Conservation (phyloP, 2,888 invertebrate genomes). For the Cantharis nigra region DNA sequence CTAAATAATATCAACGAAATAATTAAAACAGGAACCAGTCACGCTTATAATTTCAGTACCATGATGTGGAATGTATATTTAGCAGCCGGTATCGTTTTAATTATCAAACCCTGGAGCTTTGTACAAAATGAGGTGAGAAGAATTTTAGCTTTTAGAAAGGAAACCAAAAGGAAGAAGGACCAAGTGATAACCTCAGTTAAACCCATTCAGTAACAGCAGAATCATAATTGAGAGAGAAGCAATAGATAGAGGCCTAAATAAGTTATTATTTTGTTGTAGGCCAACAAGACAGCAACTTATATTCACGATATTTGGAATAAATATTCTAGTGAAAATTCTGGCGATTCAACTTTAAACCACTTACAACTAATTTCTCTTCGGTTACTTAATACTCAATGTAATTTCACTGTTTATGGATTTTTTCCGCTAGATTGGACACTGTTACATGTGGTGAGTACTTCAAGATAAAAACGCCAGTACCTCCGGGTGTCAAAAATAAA, state of each 20-base stretch:
- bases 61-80: background rate
- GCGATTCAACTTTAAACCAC: conserved; percentile 24
- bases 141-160: too few species aligned
- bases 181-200: too few species aligned
- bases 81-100: background rate
- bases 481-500: too few species aligned
- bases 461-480: background rate
- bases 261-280: too few species aligned
- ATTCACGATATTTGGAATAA: conserved; percentile 37
- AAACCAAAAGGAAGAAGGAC: too few species aligned
- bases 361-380: conserved; percentile 33
- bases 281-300: conserved; percentile 27
- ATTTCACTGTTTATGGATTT: conserved; percentile 33
- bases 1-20: background rate
- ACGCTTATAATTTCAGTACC: background rate
- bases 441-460: conserved; percentile 24
- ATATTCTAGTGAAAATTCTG: conserved; percentile 25
- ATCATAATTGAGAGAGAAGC: too few species aligned
- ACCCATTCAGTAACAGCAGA: too few species aligned
- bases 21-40: background rate
- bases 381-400: conserved; percentile 26
- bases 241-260: too few species aligned
- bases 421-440: conserved; percentile 35
- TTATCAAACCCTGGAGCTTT: background rate
- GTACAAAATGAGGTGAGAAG: background rate